Evolutionary conservation across 2,113 vertebrate genomes (phyloP), one percentile per base, ranked within the genome.

Genomic region (Agapornis roseicollis): DNA sequence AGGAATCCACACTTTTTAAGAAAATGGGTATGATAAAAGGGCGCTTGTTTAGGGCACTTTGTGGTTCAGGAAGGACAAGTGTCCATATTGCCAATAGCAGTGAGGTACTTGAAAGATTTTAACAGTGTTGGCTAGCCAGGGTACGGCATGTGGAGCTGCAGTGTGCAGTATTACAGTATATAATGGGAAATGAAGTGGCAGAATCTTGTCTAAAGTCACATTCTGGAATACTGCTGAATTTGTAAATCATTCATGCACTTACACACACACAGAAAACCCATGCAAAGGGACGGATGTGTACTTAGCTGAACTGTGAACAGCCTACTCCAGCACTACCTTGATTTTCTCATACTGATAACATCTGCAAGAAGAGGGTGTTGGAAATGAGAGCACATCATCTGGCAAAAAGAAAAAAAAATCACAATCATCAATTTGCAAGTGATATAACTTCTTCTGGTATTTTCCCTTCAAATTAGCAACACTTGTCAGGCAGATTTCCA

Each of bases 401-500:
- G 85, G 46, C 31, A 78, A 85, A 85, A 46, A 49, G 13, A 13
- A 86, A 85, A 91, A 88, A 80, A 55, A 68, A 10, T 14, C 33
- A 19, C 25, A 69, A 78, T 90, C 64, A 68, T 86, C 68, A 94
- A 65, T 93, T 91, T 96, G 80, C 80, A 96, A 95, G 77, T 64
- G 77, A 92, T 96, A 84, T 10, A 80, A 74, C 52, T 92, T 89
- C 69, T 92, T 80, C 61, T 88, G 47, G 52, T 94, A 76, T 72
- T 89, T 94, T 86, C 52, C 61, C 73, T 95, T 90, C 85, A 93
- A 81, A 92, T 81, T 86, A 58, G 85, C 89, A 92, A 64, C 69
- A 84, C 52, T 94, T 93, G 80, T 94, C 77, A 92, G 83, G 92
- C 82, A 92, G 76, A 81, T 97, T 94, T 96, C 69, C 94, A 96